Percentiles rank a stretch among this genome's conserved stretches.
phyloP scores from a whole-genome alignment of 2,888 invertebrate species.

The Dusona sp. region DNA sequence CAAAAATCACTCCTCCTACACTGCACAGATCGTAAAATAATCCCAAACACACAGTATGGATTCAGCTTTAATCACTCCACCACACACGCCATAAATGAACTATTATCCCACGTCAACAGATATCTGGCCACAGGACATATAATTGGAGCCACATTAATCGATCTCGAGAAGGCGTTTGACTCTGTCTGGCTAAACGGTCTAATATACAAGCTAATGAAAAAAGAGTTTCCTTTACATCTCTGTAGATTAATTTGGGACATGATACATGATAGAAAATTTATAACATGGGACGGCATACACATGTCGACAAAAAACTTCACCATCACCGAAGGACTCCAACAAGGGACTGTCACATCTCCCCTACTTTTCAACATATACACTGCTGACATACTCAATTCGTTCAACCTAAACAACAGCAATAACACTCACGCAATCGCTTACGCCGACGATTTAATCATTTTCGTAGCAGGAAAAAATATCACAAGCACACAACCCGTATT shows the following conservation, averaged over 20 bases:
- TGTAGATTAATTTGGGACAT: background rate
- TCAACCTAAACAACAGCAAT: too few relatives aligned
- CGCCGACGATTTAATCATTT: too few relatives aligned
- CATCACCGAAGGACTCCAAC: background rate
- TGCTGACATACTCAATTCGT: too few relatives aligned
- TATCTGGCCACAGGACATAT: background rate
- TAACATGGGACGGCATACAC: background rate
- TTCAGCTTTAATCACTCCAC: conserved; percentile 53
- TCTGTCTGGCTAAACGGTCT: conserved; percentile 59
- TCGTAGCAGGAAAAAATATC: too few relatives aligned
- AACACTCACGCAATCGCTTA: too few relatives aligned
- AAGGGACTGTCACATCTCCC: too few relatives aligned
- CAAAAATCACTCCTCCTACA: conserved; percentile 9
- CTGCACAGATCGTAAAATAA: conserved; percentile 8
- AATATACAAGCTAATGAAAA: conserved; percentile 29
- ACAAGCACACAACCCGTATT: too few relatives aligned
- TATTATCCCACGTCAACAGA: conserved; percentile 24
- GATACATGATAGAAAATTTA: background rate
- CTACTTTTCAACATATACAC: too few relatives aligned
- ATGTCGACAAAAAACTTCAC: background rate
- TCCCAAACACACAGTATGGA: too few relatives aligned
- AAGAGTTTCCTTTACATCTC: conserved; percentile 47
- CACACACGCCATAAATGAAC: conserved; percentile 55
- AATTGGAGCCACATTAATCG: conserved; percentile 49
- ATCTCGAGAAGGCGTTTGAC: conserved; percentile 62